Conservation (phyloP, 1,140 invertebrate genomes). For the Panagrolaimus sp. region DNA sequence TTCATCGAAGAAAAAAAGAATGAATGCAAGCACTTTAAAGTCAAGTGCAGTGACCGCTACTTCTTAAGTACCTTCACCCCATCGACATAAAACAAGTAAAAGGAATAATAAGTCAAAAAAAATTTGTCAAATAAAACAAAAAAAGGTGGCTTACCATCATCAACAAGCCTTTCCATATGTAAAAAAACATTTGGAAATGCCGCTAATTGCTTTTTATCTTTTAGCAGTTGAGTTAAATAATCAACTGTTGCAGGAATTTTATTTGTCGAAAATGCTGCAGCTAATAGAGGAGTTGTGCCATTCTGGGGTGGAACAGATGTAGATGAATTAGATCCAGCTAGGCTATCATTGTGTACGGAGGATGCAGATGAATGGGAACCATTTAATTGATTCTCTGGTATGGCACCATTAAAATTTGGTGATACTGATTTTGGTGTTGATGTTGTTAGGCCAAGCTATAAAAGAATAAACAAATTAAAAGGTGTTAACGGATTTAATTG, state of each 20-base stretch:
- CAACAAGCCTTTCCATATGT: conserved; percentile 94
- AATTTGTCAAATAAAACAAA: conserved; percentile 14
- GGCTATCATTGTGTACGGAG: conserved; percentile 17
- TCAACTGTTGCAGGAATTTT: conserved; percentile 63
- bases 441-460: neutral
- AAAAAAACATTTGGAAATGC: conserved; percentile 99
- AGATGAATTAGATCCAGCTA: neutral
- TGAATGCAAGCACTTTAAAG: too few relatives aligned
- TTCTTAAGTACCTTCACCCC: too few relatives aligned
- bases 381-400: conserved; percentile 9
- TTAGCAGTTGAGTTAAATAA: conserved; percentile 98
- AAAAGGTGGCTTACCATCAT: conserved; percentile 90
- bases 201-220: conserved; percentile 98
- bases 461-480: too few relatives aligned
- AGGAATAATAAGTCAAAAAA: too few relatives aligned
- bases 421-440: conserved; percentile 8
- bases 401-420: conserved; percentile 1
- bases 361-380: conserved; percentile 22
- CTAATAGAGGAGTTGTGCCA: neutral
- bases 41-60: too few relatives aligned
- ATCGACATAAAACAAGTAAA: too few relatives aligned
- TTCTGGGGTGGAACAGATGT: neutral
- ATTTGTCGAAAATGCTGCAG: neutral
- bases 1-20: too few relatives aligned
- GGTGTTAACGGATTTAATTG: too few relatives aligned